Evolutionary conservation across 2,797 vertebrate species (phyloP).

Genomic region (Etheostoma perlongum): DNA sequence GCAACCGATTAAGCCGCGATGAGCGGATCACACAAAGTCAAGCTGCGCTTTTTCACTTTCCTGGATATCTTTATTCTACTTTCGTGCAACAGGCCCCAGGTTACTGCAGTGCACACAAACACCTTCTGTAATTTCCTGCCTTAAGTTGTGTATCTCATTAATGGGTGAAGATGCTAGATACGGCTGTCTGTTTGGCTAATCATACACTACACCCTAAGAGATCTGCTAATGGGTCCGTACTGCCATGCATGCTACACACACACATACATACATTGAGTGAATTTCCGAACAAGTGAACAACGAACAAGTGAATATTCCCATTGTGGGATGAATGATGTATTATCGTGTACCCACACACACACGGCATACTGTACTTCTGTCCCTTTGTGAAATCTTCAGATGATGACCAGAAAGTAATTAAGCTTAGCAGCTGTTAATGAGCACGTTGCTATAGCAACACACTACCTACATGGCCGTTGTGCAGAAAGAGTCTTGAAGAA

Average conservation of each 20-base stretch:
- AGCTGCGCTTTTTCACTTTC: no score
- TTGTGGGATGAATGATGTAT: no score
- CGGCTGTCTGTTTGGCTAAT: constrained; percentile 24
- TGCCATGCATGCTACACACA: background rate
- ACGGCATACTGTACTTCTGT: constrained; percentile 16
- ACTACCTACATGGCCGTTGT: constrained; percentile 10
- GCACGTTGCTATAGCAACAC: constrained; percentile 62
- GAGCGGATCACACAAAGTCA: no score
- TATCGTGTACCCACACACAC: background rate
- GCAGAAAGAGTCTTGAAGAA: constrained; percentile 15
- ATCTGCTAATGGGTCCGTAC: constrained; percentile 32
- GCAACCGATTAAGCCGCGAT: no score
- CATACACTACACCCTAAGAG: constrained; percentile 19
- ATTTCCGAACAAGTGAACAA: no score
- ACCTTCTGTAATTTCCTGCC: constrained; percentile 11
- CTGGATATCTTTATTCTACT: no score
- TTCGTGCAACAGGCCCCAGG: background rate
- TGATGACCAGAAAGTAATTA: constrained; percentile 74
- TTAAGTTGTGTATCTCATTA: constrained; percentile 24
- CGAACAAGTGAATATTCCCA: no score
- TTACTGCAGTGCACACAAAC: constrained; percentile 16
- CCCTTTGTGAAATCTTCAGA: constrained; percentile 57
- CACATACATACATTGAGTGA: background rate
- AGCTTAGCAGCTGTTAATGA: constrained; percentile 76
- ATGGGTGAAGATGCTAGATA: constrained; percentile 1